These are phyloP conservation scores for Rhinogobio ventralis DNA, from an alignment of 2,797 vertebrate species.

Conservation along the genomic window DNA sequence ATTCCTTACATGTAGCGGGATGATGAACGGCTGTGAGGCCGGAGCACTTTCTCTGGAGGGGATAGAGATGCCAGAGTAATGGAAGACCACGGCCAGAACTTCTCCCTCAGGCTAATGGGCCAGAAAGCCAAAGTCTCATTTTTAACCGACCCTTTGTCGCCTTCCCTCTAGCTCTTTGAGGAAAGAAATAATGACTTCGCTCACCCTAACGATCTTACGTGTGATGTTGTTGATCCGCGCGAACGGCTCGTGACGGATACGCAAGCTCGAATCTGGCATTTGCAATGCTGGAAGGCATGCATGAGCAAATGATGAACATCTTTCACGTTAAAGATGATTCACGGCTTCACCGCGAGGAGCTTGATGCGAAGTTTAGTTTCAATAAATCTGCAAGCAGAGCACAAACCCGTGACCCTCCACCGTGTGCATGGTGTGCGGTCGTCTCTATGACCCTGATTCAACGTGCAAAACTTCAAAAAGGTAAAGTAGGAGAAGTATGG, in stretches of 20 bases:
- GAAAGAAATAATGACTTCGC: slow-evolving; percentile 60
- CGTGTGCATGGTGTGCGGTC: slow-evolving; percentile 29
- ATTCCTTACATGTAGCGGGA: slow-evolving; percentile 43
- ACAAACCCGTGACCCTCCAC: slow-evolving; percentile 17
- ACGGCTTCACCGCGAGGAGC: neutral
- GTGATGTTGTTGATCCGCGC: neutral
- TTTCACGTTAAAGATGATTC: neutral
- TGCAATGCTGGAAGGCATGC: neutral
- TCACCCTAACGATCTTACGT: slow-evolving; percentile 50
- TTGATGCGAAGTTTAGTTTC: neutral
- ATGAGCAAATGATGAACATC: neutral
- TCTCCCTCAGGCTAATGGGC: slow-evolving; percentile 69
- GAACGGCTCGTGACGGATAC: neutral
- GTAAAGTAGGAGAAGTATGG: slow-evolving; percentile 45
- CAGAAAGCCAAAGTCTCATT: slow-evolving; percentile 64
- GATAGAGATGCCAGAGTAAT: slow-evolving; percentile 62
- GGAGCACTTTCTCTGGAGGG: slow-evolving; percentile 36
- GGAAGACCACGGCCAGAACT: slow-evolving; percentile 61
- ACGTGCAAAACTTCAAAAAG: slow-evolving; percentile 47
- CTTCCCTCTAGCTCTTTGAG: slow-evolving; percentile 58
- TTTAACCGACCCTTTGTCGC: slow-evolving; percentile 57
- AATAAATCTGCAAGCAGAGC: neutral
- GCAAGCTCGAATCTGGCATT: neutral
- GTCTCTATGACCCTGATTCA: slow-evolving; percentile 60
- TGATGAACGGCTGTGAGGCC: slow-evolving; percentile 68